phyloP scores from a whole-genome alignment of 2,113 vertebrate genomes.

The Campylomormyrus numenius region DNA sequence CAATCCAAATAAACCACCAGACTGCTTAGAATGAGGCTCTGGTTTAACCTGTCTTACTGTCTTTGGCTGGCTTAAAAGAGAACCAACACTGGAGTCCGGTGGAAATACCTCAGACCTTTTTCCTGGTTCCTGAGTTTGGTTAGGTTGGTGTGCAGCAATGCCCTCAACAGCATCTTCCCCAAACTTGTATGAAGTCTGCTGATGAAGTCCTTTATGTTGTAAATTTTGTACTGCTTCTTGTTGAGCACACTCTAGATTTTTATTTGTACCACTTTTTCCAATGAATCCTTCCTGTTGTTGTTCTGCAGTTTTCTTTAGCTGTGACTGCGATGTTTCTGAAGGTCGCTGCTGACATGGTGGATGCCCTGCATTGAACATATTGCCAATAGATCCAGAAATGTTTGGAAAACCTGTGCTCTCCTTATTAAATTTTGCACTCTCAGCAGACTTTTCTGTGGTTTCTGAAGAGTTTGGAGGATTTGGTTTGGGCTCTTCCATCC shows the following conservation, averaged over 20 bases:
- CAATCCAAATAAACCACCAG: constrained; percentile 61
- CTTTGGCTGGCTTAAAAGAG: constrained; percentile 33
- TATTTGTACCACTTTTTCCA: constrained; percentile 20
- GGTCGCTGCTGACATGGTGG: constrained; percentile 49
- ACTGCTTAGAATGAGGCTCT: constrained; percentile 48
- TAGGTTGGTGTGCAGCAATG: background rate
- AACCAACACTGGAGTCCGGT: constrained; percentile 20
- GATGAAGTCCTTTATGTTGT: constrained; percentile 46
- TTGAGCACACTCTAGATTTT: constrained; percentile 37
- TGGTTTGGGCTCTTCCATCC: constrained; percentile 58
- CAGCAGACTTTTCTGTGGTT: constrained; percentile 45
- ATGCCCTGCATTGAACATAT: constrained; percentile 69
- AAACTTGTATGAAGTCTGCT: constrained; percentile 31
- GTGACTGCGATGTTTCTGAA: constrained; percentile 44
- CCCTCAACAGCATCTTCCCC: constrained; percentile 22
- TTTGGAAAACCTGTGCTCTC: constrained; percentile 63
- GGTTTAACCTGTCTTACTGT: constrained; percentile 47
- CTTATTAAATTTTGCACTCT: constrained; percentile 51
- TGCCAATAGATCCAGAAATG: constrained; percentile 73
- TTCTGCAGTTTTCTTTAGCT: constrained; percentile 20
- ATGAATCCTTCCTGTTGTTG: background rate
- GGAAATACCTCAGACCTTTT: constrained; percentile 46
- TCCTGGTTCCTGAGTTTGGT: constrained; percentile 31
- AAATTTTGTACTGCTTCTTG: constrained; percentile 23
- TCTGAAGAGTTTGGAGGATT: constrained; percentile 43